Percentiles rank a stretch among this genome's conserved stretches.
phyloP scores from a whole-genome alignment of 30 jellyfish, hydroid and myxozoan genomes.

The Rhopilema esculentum region DNA sequence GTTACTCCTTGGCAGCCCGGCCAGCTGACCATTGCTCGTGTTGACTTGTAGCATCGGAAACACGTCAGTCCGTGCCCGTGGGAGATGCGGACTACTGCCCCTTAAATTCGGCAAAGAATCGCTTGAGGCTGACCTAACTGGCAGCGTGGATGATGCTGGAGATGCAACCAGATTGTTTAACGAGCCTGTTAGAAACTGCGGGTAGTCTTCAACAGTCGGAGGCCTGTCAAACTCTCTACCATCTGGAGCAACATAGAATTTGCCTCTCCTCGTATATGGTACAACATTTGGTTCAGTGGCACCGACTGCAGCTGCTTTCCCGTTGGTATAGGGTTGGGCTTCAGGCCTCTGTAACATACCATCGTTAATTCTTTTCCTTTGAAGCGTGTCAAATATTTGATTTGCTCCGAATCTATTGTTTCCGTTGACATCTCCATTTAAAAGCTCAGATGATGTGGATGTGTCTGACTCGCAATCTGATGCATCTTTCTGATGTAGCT shows the following conservation, averaged over 20 bases:
- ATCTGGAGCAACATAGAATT: slow-evolving; percentile 83
- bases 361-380: slow-evolving; percentile 53
- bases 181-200: slow-evolving; percentile 70
- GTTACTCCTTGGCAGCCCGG: slow-evolving; percentile 11
- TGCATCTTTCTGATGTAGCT: slow-evolving; percentile 50
- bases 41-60: slow-evolving; percentile 58
- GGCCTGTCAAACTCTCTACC: slow-evolving; percentile 86
- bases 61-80: slow-evolving; percentile 82
- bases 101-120: slow-evolving; percentile 48
- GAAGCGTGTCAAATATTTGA: slow-evolving; percentile 62
- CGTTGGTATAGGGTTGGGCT: slow-evolving; percentile 35
- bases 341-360: slow-evolving; percentile 26
- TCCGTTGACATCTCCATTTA: slow-evolving; percentile 64
- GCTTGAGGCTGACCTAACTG: slow-evolving; percentile 57
- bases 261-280: slow-evolving; percentile 77
- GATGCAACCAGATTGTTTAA: slow-evolving; percentile 30
- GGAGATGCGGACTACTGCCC: slow-evolving; percentile 73
- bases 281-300: slow-evolving; percentile 24
- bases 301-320: slow-evolving; percentile 2
- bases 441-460: slow-evolving; percentile 41
- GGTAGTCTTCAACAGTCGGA: slow-evolving; percentile 73
- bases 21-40: slow-evolving; percentile 16
- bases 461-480: slow-evolving; percentile 67
- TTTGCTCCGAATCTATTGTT: slow-evolving; percentile 55
- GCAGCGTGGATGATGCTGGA: slow-evolving; percentile 22